A percentile compares a stretch with the other conserved stretches of the same genome.
These are phyloP conservation scores for Matsumurasca onukii DNA, from an alignment of 1,140 invertebrate genomes.

Conservation along the genomic window DNA sequence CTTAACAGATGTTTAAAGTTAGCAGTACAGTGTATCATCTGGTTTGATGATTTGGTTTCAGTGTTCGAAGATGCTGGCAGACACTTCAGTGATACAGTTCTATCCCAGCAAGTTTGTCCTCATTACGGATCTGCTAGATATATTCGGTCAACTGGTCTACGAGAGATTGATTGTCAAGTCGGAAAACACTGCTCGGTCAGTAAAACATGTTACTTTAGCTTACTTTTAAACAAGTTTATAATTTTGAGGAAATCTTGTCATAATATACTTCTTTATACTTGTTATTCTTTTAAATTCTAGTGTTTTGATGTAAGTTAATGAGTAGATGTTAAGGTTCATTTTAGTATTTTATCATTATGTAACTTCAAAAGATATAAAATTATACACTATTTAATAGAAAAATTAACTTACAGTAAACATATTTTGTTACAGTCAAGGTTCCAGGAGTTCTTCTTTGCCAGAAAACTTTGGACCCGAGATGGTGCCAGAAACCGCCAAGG, in stretches of 20 bases:
- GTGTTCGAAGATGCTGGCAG: conserved; percentile 89
- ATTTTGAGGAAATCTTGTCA: neutral
- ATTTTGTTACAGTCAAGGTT: conserved; percentile 51
- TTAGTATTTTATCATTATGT: no score
- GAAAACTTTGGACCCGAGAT: conserved; percentile 71
- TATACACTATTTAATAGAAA: no score
- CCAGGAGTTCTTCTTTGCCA: conserved; percentile 57
- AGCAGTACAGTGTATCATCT: no score
- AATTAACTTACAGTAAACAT: no score
- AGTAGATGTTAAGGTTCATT: no score
- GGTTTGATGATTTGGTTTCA: conserved; percentile 47
- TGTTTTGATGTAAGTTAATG: no score
- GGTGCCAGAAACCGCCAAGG: conserved; percentile 86
- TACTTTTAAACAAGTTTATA: neutral
- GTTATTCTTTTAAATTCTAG: no score
- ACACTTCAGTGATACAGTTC: conserved; percentile 86
- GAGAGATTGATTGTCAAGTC: conserved; percentile 82
- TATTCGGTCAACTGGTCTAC: conserved; percentile 91
- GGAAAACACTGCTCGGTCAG: conserved; percentile 49
- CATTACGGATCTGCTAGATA: conserved; percentile 93
- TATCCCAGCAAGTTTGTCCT: conserved; percentile 98
- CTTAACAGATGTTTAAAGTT: no score
- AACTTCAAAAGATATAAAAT: no score
- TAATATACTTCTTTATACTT: conserved; percentile 32
- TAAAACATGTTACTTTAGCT: neutral